Evolutionary conservation across 2,113 vertebrate genomes (phyloP).

Genomic region (Pangasianodon hypophthalmus): DNA sequence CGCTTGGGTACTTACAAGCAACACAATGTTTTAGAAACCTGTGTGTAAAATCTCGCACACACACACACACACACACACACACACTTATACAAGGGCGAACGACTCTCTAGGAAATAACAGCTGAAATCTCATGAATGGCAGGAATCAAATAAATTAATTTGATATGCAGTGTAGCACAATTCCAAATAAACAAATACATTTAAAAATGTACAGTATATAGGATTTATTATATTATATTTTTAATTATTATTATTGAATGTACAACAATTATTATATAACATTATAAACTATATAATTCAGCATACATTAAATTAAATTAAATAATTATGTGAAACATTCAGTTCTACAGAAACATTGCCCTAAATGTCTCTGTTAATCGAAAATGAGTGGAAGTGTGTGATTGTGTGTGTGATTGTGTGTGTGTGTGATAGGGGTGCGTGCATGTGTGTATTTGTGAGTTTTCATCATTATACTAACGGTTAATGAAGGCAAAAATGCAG

Average conservation of each 20-base stretch:
- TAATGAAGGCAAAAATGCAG: slow-evolving; percentile 41
- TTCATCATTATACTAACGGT: background rate
- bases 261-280: background rate
- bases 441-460: slow-evolving; percentile 1
- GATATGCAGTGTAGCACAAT: background rate
- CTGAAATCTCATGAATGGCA: background rate
- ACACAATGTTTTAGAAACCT: slow-evolving; percentile 72
- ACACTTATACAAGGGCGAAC: background rate
- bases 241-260: background rate
- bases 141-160: background rate
- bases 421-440: background rate
- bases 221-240: background rate
- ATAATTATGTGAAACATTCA: background rate
- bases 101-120: background rate
- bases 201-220: too few relatives aligned
- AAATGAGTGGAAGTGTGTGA: background rate
- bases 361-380: background rate
- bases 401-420: slow-evolving; percentile 3
- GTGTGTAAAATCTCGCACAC: slow-evolving; percentile 52
- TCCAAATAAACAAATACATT: background rate
- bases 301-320: background rate
- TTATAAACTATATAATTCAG: background rate
- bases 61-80: slow-evolving; percentile 11
- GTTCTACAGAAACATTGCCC: background rate
- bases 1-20: slow-evolving; percentile 76